Conservation (phyloP, 2,113 vertebrate genomes). For the Ranitomeya variabilis region DNA sequence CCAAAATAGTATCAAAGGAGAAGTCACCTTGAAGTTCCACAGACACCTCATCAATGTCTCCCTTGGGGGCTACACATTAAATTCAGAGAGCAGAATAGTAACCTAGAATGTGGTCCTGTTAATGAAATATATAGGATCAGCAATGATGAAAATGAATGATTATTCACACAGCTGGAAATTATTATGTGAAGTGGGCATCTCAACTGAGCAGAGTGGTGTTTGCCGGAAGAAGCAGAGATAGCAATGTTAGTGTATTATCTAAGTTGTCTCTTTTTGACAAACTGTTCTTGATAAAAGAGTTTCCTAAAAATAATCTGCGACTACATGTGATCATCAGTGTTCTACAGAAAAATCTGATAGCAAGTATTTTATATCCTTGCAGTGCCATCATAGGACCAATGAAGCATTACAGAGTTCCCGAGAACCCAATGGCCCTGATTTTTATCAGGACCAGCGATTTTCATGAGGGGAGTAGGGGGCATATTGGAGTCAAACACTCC, state of each 20-base stretch:
- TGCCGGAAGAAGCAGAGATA: neutral
- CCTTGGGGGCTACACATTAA: neutral
- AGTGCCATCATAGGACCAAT: neutral
- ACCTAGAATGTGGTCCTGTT: neutral
- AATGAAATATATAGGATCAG: neutral
- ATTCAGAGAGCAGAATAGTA: constrained; percentile 2
- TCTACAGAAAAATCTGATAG: neutral
- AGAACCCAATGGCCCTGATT: too few relatives aligned
- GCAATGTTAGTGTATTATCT: neutral
- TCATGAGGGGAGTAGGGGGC: too few relatives aligned
- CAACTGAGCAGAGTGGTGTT: neutral
- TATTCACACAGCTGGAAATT: neutral
- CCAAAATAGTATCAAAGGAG: constrained; percentile 24
- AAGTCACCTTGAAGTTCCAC: constrained; percentile 10
- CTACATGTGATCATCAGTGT: neutral
- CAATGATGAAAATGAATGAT: neutral
- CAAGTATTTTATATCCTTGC: neutral
- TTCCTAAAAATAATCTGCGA: neutral
- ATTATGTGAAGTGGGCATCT: neutral
- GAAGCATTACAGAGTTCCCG: neutral
- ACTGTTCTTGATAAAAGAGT: neutral
- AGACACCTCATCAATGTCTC: constrained; percentile 11
- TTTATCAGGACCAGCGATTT: too few relatives aligned
- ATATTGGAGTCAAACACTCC: too few relatives aligned
- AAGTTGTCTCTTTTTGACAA: neutral